phyloP scores from a whole-genome alignment of 1,140 invertebrate genomes.

The Zaprionus tsacasi region DNA sequence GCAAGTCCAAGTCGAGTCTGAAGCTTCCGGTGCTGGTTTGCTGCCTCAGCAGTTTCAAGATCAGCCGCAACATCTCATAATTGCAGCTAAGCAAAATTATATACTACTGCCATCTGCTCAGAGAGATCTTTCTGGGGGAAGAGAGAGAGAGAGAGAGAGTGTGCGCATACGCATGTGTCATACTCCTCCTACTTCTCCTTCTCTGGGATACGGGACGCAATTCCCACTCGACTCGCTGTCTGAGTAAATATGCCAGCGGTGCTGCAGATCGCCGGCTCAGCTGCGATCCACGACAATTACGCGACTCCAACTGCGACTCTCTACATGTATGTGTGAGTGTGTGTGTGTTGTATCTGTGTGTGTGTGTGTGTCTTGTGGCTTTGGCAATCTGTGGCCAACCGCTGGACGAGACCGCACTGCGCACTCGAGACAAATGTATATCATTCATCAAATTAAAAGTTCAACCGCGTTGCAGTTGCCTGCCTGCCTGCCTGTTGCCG shows the following conservation, averaged over 20 bases:
- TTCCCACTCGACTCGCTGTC: slow-evolving; percentile 25
- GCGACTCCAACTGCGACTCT: slow-evolving; percentile 17
- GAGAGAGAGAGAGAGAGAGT: too few relatives aligned
- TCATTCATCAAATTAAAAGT: slow-evolving; percentile 83
- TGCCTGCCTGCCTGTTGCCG: slow-evolving; percentile 57
- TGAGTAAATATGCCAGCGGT: slow-evolving; percentile 69
- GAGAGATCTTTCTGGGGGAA: slow-evolving; percentile 33
- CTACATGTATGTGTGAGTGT: background rate
- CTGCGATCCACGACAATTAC: slow-evolving; percentile 75
- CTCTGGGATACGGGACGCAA: background rate
- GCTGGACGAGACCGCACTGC: slow-evolving; percentile 26
- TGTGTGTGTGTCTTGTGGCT: slow-evolving; percentile 29
- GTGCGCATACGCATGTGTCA: slow-evolving; percentile 44
- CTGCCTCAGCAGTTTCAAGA: slow-evolving; percentile 54
- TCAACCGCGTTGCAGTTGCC: slow-evolving; percentile 71
- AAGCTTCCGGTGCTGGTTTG: slow-evolving; percentile 76
- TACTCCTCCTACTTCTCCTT: slow-evolving; percentile 11
- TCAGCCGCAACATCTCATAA: slow-evolving; percentile 77
- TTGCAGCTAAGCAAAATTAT: slow-evolving; percentile 81
- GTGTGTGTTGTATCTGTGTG: slow-evolving; percentile 4
- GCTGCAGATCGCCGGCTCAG: slow-evolving; percentile 39
- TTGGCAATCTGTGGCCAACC: slow-evolving; percentile 49
- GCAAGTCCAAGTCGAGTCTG: slow-evolving; percentile 13
- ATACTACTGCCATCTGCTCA: slow-evolving; percentile 46
- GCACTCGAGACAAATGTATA: slow-evolving; percentile 82